Conservation (phyloP, 2,113 vertebrate genomes). For the Xiphophorus couchianus region DNA sequence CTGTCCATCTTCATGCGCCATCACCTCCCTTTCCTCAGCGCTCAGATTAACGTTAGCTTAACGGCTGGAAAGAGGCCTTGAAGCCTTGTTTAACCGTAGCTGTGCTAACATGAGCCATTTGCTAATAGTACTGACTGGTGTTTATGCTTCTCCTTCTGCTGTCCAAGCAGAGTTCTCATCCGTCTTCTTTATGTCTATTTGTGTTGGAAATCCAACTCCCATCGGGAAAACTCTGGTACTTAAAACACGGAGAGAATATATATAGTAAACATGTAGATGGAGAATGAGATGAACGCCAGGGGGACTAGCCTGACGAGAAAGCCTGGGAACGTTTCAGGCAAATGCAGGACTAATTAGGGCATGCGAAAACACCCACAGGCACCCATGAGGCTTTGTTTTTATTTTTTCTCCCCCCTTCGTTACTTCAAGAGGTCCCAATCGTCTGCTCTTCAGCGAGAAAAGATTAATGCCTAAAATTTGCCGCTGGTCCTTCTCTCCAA, state of each 20-base stretch:
- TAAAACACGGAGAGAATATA: constrained; percentile 22
- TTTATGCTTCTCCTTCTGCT: constrained; percentile 38
- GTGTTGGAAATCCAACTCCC: constrained; percentile 53
- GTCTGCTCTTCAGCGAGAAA: constrained; percentile 38
- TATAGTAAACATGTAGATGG: constrained; percentile 42
- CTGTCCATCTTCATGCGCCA: constrained; percentile 6
- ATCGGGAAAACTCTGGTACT: constrained; percentile 26
- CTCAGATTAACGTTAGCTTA: constrained; percentile 23
- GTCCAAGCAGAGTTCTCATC: constrained; percentile 51
- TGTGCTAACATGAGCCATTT: constrained; percentile 33
- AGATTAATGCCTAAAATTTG: constrained; percentile 55
- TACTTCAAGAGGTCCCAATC: constrained; percentile 42
- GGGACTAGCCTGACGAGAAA: constrained; percentile 45
- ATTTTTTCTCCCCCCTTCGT: background rate
- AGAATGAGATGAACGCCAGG: constrained; percentile 29
- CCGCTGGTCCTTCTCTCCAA: constrained; percentile 23
- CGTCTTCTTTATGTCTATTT: constrained; percentile 69
- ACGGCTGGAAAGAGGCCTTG: constrained; percentile 27
- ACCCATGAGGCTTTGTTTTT: constrained; percentile 43
- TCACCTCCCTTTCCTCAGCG: constrained; percentile 15
- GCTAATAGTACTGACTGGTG: constrained; percentile 38
- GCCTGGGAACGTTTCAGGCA: constrained; percentile 53
- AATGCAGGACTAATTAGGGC: constrained; percentile 67
- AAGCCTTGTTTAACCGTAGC: constrained; percentile 51
- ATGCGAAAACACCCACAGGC: constrained; percentile 57